Percentiles rank a stretch among this genome's conserved stretches.
Conservation (phyloP, 2,797 vertebrate genomes). For the Rhabdophis nuchalis region DNA sequence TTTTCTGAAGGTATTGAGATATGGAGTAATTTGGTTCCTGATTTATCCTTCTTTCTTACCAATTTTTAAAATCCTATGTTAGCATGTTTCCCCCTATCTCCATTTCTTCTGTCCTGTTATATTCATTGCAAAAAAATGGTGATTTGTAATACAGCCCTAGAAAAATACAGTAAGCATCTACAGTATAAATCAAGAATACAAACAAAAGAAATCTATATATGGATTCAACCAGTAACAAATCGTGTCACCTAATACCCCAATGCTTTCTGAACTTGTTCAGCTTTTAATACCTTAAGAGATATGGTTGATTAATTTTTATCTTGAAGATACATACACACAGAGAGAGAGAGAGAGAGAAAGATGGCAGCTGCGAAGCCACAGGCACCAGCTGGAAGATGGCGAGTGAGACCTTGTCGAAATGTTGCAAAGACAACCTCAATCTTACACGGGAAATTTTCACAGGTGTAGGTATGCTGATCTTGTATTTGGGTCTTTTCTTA, state of each 20-base stretch:
- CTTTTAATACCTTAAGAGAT: neutral
- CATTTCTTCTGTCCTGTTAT: neutral
- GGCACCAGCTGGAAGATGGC: no score
- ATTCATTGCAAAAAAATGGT: neutral
- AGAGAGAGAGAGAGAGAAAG: no score
- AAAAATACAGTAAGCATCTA: neutral
- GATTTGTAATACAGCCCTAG: neutral
- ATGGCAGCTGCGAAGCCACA: no score
- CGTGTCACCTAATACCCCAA: neutral
- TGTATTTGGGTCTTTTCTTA: no score
- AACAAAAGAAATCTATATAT: neutral
- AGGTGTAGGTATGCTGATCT: no score
- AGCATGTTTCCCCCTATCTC: neutral
- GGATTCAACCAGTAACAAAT: neutral
- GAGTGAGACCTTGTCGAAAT: no score
- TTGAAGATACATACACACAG: no score
- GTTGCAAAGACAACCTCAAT: no score
- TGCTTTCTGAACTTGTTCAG: neutral
- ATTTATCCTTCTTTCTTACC: neutral
- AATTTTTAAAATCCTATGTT: neutral
- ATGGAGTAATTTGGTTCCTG: neutral
- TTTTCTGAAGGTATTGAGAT: neutral
- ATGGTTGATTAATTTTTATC: neutral
- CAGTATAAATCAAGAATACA: neutral
- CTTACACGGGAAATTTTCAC: no score